phyloP scores from a whole-genome alignment of 2,113 vertebrate species.

The Pionites leucogaster region DNA sequence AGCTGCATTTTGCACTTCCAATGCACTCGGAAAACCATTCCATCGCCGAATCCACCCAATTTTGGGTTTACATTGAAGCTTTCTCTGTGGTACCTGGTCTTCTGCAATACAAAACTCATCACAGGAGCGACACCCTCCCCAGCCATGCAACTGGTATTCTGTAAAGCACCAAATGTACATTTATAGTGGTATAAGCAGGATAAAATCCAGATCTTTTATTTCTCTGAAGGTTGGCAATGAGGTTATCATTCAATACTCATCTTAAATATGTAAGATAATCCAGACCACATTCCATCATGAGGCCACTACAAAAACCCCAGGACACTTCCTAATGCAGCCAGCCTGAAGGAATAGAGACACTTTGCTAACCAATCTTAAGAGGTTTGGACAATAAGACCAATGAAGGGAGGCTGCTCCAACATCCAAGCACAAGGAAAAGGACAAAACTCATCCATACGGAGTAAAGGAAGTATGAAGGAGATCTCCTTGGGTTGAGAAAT shows the following conservation, averaged over 20 bases:
- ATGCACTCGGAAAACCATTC: background rate
- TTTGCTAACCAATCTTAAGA: background rate
- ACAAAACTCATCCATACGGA: background rate
- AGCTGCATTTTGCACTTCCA: background rate
- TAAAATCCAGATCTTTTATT: background rate
- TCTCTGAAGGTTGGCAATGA: background rate
- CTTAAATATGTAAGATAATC: background rate
- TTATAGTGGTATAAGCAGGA: background rate
- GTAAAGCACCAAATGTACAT: accelerated
- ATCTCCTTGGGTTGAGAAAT: background rate
- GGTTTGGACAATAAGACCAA: background rate
- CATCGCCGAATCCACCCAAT: background rate
- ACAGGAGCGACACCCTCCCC: background rate
- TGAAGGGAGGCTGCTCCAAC: background rate
- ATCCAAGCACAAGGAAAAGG: background rate
- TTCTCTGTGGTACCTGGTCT: background rate
- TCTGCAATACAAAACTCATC: background rate
- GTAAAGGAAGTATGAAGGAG: background rate
- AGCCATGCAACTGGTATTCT: background rate
- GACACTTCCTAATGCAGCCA: background rate
- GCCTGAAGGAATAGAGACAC: background rate
- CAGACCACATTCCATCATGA: background rate
- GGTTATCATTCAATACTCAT: background rate
- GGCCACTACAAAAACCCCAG: background rate
- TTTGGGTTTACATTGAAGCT: background rate